Base-by-base conservation (phyloP, 2,888 invertebrate genomes). In the Stenichneumon culpator region DNA sequence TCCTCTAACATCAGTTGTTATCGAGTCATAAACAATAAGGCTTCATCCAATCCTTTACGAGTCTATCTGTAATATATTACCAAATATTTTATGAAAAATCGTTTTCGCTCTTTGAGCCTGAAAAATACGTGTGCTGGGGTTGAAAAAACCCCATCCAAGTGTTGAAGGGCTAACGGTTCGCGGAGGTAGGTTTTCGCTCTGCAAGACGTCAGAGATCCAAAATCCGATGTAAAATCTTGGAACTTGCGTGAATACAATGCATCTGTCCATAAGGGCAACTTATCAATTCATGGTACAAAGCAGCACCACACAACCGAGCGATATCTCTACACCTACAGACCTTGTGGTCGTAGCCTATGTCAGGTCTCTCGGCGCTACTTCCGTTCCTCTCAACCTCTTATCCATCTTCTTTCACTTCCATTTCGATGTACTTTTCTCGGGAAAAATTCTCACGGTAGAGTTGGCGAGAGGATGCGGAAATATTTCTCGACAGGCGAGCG, bases 401-500 rank as follows among this genome's bases (percentile, higher is more conserved):
- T 65, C 68, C 72, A 69, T 63, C 63, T 75, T 65, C 60, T 74
- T 72, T 28, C 22, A 63, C 68, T 68, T 79, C 44, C 19, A 52
- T 63, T 73, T 80, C 36, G 28, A 63, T 63, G 63, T 47, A 67
- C 70, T 75, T 80, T 75, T 63, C 60, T 44, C 63, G 54, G 36
- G 47, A 22, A 63, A 63, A 73, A 79, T 70, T 25, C 74, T 83
- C 69, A 74, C 60, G 73, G 63, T 50, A 52, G 73, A 83, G 60
- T 70, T 79, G 63, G 44, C 44, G 44, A 54, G 50, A 69, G 57
- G 54, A 74, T 44, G 78, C 69, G 63, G 72, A 78, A 78, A 84
- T 84, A 65, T 79, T 82, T 84, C 69, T 84, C 69, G 79, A 79
- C 84, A 75, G 82, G 74, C 72, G 44, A 32, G 65, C 36, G 65